Conservation (phyloP, 2,797 vertebrate species). For the Pelochelys cantorii region DNA sequence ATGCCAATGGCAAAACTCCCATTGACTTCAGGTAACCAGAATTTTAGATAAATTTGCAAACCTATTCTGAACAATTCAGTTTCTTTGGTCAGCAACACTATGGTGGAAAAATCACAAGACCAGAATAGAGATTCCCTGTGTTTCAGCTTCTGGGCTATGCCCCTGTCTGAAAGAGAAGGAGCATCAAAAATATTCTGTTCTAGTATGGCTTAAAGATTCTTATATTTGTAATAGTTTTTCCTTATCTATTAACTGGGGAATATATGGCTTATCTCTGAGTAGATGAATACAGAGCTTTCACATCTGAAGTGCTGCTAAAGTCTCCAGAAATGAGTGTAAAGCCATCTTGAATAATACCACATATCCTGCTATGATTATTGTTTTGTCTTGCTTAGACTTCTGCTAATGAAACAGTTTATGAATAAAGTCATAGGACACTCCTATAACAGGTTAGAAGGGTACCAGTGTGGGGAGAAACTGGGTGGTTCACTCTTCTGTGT, state of each 20-base stretch:
- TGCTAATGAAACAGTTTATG: constrained; percentile 16
- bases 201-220: not conserved
- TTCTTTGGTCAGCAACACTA: not conserved
- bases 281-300: not conserved
- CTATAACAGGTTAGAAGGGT: not conserved
- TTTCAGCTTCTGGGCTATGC: not conserved
- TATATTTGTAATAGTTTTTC: not conserved
- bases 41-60: not conserved
- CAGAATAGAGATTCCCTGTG: not conserved
- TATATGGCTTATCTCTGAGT: not conserved
- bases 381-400: not conserved
- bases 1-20: not conserved
- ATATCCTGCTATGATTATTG: constrained; percentile 27
- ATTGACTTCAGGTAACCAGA: not conserved
- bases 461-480: not conserved
- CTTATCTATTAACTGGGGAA: not conserved
- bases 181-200: not conserved
- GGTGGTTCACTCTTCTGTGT: not conserved
- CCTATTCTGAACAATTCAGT: not conserved
- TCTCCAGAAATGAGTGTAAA: too few relatives aligned
- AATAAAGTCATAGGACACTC: not conserved
- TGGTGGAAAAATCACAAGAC: not conserved
- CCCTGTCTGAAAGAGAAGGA: not conserved
- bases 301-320: not conserved
- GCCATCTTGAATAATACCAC: not conserved